Conservation (phyloP, 1,140 invertebrate species). For the Hestina assimilis region DNA sequence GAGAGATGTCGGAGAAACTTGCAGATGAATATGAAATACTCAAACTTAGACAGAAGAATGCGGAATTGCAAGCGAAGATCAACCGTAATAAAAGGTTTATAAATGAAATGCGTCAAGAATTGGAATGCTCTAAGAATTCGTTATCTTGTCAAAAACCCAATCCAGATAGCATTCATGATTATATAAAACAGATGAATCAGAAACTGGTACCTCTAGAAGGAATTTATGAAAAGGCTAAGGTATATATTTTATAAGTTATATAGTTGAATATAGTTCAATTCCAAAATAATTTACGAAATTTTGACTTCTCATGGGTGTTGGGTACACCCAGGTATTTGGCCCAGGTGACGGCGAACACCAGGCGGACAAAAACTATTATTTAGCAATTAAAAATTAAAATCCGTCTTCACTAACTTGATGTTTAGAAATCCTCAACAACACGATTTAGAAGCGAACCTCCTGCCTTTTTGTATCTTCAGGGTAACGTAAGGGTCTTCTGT, state of each 20-base stretch:
- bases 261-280: no score
- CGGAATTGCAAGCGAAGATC: constrained; percentile 50
- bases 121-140: constrained; percentile 47
- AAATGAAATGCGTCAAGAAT: constrained; percentile 53
- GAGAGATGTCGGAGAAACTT: constrained; percentile 43
- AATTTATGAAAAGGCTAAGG: constrained; percentile 56
- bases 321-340: no score
- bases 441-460: no score
- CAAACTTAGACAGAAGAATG: constrained; percentile 59
- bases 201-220: constrained; percentile 64
- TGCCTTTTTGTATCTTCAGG: no score
- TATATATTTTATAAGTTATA: constrained; percentile 24
- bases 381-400: no score
- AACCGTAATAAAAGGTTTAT: constrained; percentile 58
- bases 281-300: no score
- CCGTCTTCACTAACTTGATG: no score
- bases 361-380: no score
- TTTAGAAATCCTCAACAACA: no score
- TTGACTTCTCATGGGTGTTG: no score
- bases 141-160: constrained; percentile 45
- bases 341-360: no score
- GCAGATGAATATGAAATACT: constrained; percentile 63
- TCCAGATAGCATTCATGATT: constrained; percentile 56
- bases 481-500: no score
- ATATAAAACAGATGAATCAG: constrained; percentile 54